A percentile compares a stretch with the other conserved stretches of the same genome.
Conservation (phyloP, 2,113 vertebrate species). For the Struthio camelus region DNA sequence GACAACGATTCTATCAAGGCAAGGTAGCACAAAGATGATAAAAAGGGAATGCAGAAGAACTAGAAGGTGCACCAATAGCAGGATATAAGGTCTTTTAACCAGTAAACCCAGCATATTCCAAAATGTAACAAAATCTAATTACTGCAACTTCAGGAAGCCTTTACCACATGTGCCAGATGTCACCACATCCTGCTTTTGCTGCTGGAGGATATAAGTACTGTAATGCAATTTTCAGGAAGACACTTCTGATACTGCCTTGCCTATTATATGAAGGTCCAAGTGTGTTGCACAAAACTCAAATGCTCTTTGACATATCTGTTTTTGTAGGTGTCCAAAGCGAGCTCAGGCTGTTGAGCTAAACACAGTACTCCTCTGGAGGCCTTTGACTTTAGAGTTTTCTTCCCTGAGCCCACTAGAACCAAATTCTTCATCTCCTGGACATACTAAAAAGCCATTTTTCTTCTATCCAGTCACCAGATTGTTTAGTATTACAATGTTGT, state of each 20-base stretch:
- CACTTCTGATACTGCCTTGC: not conserved
- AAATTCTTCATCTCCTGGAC: not conserved
- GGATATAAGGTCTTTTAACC: not conserved
- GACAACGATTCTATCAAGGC: not conserved
- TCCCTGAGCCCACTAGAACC: not conserved
- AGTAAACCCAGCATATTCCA: not conserved
- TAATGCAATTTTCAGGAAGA: not conserved
- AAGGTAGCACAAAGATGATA: not conserved
- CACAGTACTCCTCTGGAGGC: not conserved
- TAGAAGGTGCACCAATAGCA: not conserved
- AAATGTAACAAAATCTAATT: not conserved
- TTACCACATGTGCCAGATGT: not conserved
- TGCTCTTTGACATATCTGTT: not conserved
- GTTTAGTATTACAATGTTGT: not conserved
- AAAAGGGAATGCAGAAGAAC: not conserved
- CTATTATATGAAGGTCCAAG: accelerated
- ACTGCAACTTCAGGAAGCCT: not conserved
- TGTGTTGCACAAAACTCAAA: not conserved
- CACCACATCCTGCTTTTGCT: not conserved
- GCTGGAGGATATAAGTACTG: not conserved
- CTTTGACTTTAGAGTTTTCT: not conserved
- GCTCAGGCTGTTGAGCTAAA: not conserved
- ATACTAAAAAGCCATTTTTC: not conserved
- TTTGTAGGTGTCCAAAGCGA: not conserved
- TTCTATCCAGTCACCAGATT: not conserved